A percentile compares a stretch with the other conserved stretches of the same genome.
These are phyloP conservation scores for Drosophila virilis DNA, from an alignment of 1,140 invertebrate species.

Conservation along the genomic window DNA sequence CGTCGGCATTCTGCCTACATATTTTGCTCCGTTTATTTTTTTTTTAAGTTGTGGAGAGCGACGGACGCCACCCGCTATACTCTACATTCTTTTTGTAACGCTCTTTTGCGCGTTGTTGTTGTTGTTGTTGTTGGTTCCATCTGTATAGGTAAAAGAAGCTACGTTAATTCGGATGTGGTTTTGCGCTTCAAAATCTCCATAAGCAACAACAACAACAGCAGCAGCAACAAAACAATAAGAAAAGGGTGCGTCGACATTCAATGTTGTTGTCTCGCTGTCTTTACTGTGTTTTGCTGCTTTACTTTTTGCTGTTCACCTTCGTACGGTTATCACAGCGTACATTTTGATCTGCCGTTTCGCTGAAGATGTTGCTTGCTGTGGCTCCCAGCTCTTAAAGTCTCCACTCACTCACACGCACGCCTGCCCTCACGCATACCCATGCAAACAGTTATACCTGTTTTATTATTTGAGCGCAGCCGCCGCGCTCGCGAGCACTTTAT, in stretches of 20 bases:
- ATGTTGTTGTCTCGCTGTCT: slow-evolving; percentile 48
- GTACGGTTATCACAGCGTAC: slow-evolving; percentile 69
- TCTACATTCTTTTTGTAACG: slow-evolving; percentile 23
- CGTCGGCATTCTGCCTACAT: slow-evolving; percentile 48
- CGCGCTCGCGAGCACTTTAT: slow-evolving; percentile 25
- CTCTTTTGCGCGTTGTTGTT: slow-evolving; percentile 28
- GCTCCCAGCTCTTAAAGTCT: slow-evolving; percentile 49
- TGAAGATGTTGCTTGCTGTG: slow-evolving; percentile 52
- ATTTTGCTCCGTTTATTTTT: slow-evolving; percentile 21
- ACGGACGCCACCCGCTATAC: slow-evolving; percentile 67
- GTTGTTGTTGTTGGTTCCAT: slow-evolving; percentile 27
- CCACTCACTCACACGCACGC: slow-evolving; percentile 34
- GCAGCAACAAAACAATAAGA: slow-evolving; percentile 54
- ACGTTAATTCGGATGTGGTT: slow-evolving; percentile 73
- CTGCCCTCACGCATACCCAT: slow-evolving; percentile 33
- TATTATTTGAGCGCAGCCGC: slow-evolving; percentile 37
- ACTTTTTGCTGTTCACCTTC: slow-evolving; percentile 78
- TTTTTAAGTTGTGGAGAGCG: slow-evolving; percentile 40
- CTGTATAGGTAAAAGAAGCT: slow-evolving; percentile 47
- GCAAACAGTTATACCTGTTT: slow-evolving; percentile 73
- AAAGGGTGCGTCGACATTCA: slow-evolving; percentile 78
- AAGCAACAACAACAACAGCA: slow-evolving; percentile 25
- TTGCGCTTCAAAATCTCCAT: slow-evolving; percentile 62
- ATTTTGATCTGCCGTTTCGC: slow-evolving; percentile 69
- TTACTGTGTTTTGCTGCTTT: slow-evolving; percentile 63